Conservation (phyloP, 53 echinoderm and acorn worm species). For the Temnopleurus reevesii region DNA sequence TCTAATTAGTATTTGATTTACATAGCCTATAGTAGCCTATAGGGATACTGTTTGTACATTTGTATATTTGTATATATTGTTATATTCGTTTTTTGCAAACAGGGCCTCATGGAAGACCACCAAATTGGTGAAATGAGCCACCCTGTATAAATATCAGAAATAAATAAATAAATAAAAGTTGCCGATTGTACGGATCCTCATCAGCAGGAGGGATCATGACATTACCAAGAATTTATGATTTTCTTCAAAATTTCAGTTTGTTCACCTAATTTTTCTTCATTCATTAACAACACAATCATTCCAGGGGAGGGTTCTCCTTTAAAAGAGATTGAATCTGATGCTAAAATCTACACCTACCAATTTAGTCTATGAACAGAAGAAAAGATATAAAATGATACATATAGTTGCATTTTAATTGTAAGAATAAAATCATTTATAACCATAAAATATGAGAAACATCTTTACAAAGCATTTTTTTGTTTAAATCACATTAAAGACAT, state of each 20-base stretch:
- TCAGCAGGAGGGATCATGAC: background rate
- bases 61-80: too few relatives aligned
- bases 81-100: too few relatives aligned
- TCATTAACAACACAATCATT: background rate
- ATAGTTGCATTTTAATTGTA: background rate
- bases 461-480: background rate
- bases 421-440: background rate
- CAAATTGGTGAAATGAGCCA: too few relatives aligned
- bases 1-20: too few relatives aligned
- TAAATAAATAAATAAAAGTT: too few relatives aligned
- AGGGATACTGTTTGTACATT: too few relatives aligned
- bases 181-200: too few relatives aligned
- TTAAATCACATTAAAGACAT: background rate
- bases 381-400: background rate
- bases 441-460: background rate
- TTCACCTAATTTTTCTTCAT: background rate
- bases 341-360: conserved; percentile 1
- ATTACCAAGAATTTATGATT: background rate
- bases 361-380: background rate
- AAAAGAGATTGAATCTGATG: background rate
- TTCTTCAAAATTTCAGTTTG: background rate
- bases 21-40: too few relatives aligned
- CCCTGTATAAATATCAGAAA: too few relatives aligned
- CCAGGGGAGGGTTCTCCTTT: too few relatives aligned
- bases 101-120: too few relatives aligned